Base-by-base conservation (phyloP, 1,140 invertebrate genomes). In the Temnothorax nylanderi region DNA sequence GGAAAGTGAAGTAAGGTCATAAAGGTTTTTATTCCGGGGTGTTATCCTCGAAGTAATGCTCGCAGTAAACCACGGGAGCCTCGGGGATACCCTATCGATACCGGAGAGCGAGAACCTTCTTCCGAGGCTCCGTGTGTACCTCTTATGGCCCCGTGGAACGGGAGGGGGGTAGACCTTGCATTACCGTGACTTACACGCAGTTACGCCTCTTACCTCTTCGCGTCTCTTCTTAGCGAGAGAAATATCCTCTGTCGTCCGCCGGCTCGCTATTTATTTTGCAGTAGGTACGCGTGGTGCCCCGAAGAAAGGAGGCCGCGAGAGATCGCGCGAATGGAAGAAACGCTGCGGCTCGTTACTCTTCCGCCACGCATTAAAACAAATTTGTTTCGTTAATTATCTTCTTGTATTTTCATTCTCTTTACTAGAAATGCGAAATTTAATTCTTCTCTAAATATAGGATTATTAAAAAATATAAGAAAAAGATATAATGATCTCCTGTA, bases 11-110 rank as follows among this genome's bases (percentile, higher is more conserved):
- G 92, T 92, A 89, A 92, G 92, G 91, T 90, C 90, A 92, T 94
- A 94, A 94, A 94, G 89, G 88, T 93, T 93, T 94, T 94, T 94
- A 94, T 94, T 94, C 92, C 81, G 78, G 81, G 88, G 86, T 92
- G 92, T 92, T 93, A 93, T 92, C 92, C 91, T 90, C 37, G 86
- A 91, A 92, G 90, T 93, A 93, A 93, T 92, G 92, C 88, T 81
- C 71, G 88, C 88, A 92, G 89, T 93, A 93, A 93, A 93, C 91
- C 89, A 93, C 80, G 90, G 72, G 67, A 88, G 89, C 89, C 87
- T 88, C 86, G 69, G 89, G 87, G 87, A 93, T 91, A 80, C 87
- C 82, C 84, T 88, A 88, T 92, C 91, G 88, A 92, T 92, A 89
- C 72, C 47, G 51, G 47, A 75, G 81, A 75, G 81, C 77, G 77